Base-by-base conservation (phyloP, 1,140 invertebrate genomes). In the Chionoecetes opilio region DNA sequence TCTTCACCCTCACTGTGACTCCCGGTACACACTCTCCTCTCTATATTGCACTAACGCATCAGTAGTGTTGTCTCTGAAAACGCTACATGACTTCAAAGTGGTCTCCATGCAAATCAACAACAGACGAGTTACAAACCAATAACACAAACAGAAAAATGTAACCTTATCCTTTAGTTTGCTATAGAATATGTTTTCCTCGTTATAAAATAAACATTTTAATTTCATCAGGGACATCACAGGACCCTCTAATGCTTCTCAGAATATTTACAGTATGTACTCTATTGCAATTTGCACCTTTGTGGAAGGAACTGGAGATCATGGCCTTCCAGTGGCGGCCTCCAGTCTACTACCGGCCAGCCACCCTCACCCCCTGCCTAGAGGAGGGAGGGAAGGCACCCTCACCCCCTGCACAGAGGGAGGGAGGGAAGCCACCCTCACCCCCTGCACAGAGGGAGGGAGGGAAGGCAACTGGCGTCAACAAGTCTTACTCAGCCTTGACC, bases 301-400 rank as follows among this genome's bases (percentile, higher is more conserved):
- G 63, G 63, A 75, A 75, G 63, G 63, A 75, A 75, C 63, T 75
- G 63, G 63, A 75, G n/a, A 75, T 75, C 63, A 75, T 75, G 63
- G 63, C 63, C 63, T 75, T 75, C 63, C 63, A 75, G 63, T 75
- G n/a, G 63, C n/a, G 63, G 63, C 63, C 63, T 75, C 63, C 63
- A 75, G n/a, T 75, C 41, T 8, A 46, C 63, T 75, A 21, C 26
- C 63, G n/a, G 21, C 63, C 63, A 75, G n/a, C 63, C 21, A n/a
- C 63, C n/a, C 63, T 75, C 5, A n/a, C 21, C 6, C 6, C 63
- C 21, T n/a, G 0, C 26, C 11, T n/a, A n/a, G 2, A 75, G 8
- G 63, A n/a, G n/a, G 21, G 63, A n/a, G n/a, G 63, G 63, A 75
- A 75, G 63, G 21, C 63, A 75, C 21, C 63, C 63, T 75, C 5